Conservation (phyloP, 2,888 invertebrate genomes). For the Drosophila emarginata region DNA sequence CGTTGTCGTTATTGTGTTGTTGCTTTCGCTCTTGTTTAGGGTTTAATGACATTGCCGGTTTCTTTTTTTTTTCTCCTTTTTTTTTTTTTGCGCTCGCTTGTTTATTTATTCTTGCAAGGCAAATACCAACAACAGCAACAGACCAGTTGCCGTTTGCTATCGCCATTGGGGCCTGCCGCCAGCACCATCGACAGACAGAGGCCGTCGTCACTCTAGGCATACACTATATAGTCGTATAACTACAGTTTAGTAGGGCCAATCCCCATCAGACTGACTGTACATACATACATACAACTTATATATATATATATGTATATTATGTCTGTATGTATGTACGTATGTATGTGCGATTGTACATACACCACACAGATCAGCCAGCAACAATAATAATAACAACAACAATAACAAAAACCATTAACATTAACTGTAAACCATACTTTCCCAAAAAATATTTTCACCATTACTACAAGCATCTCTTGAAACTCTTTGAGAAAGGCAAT, state of each 20-base stretch:
- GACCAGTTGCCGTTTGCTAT: conserved; percentile 20
- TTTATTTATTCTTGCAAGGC: conserved; percentile 72
- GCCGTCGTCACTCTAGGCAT: neutral
- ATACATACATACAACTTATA: neutral
- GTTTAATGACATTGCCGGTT: conserved; percentile 79
- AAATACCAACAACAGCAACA: conserved; percentile 53
- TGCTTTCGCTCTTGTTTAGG: conserved; percentile 77
- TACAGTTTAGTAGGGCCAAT: conserved; percentile 7
- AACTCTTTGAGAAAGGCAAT: neutral
- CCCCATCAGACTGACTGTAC: conserved; percentile 1
- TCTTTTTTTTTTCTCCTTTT: conserved; percentile 46
- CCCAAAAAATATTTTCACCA: conserved; percentile 4
- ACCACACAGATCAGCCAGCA: neutral
- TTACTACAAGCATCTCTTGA: neutral
- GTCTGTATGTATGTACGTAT: too few relatives aligned
- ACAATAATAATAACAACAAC: neutral
- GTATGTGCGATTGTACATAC: too few relatives aligned
- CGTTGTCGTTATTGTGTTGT: conserved; percentile 57
- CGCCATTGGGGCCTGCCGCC: conserved; percentile 1
- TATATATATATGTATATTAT: too few relatives aligned
- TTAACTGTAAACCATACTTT: conserved; percentile 14
- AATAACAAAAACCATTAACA: conserved; percentile 5
- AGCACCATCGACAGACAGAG: neutral
- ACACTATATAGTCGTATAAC: neutral
- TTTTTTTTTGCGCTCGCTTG: conserved; percentile 52